Percentiles rank a stretch among this genome's conserved stretches.
phyloP scores from a whole-genome alignment of 1,140 invertebrate genomes.

The Laodelphax striatellus region DNA sequence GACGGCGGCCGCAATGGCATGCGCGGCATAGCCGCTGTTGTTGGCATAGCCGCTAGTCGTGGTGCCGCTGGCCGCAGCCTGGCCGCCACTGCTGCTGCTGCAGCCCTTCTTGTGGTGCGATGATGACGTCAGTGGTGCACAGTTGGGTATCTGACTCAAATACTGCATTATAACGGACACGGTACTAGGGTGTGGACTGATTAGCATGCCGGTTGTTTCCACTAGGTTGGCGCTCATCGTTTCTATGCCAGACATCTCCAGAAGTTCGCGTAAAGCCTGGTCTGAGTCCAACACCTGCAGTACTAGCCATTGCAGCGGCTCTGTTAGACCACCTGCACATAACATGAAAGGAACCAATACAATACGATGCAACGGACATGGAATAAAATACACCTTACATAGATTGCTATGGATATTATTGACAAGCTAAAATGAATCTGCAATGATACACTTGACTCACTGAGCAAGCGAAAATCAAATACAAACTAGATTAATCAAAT shows the following conservation, averaged over 20 bases:
- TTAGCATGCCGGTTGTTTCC: constrained; percentile 33
- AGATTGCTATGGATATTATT: too few species aligned
- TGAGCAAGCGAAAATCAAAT: too few species aligned
- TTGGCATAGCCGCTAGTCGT: constrained; percentile 29
- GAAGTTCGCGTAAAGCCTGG: constrained; percentile 51
- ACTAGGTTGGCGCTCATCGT: constrained; percentile 36
- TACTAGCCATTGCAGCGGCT: constrained; percentile 63
- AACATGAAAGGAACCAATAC: too few species aligned
- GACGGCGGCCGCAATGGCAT: neutral
- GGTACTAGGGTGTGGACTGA: constrained; percentile 35
- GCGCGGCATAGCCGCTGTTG: neutral
- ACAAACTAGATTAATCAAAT: too few species aligned
- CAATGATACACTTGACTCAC: too few species aligned
- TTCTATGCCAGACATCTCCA: constrained; percentile 38
- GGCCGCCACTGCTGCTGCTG: neutral
- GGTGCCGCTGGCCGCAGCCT: neutral
- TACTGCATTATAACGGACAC: constrained; percentile 52
- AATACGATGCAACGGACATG: too few species aligned
- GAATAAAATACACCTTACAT: too few species aligned
- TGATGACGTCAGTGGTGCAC: neutral
- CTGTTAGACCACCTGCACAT: constrained; percentile 40
- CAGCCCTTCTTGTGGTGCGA: constrained; percentile 3
- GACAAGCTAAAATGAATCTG: too few species aligned
- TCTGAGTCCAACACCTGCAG: constrained; percentile 56
- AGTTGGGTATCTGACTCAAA: constrained; percentile 33